phyloP scores from a whole-genome alignment of 1,140 invertebrate species.

The Halesus radiatus region DNA sequence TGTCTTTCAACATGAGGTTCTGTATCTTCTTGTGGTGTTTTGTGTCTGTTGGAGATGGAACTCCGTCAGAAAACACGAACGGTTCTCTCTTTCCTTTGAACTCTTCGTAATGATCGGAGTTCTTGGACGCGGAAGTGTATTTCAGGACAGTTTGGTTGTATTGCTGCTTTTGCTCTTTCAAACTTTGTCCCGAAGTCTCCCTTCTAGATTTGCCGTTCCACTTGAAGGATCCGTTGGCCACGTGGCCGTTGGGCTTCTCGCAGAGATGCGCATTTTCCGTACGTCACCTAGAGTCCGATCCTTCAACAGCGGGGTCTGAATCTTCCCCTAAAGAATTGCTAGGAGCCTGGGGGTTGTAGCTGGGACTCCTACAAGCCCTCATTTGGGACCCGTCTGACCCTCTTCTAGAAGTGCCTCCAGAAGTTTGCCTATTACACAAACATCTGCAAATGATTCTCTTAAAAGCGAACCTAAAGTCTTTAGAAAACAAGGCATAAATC shows the following conservation, averaged over 20 bases:
- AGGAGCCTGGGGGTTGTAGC: conserved; percentile 62
- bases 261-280: conserved; percentile 50
- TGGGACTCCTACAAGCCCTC: conserved; percentile 62
- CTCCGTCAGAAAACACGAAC: conserved; percentile 35
- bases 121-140: conserved; percentile 31
- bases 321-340: conserved; percentile 65
- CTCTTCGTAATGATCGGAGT: conserved; percentile 33
- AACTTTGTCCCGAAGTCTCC: conserved; percentile 30
- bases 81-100: conserved; percentile 42
- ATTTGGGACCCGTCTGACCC: conserved; percentile 77
- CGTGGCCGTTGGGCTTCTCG: conserved; percentile 51
- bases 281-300: conserved; percentile 70
- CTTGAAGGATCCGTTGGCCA: conserved; percentile 52
- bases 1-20: conserved; percentile 46
- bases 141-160: conserved; percentile 50
- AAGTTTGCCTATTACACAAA: conserved; percentile 71
- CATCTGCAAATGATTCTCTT: conserved; percentile 91
- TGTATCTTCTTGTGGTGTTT: conserved; percentile 50
- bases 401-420: conserved; percentile 63
- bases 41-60: conserved; percentile 50
- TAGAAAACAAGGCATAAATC: conserved; percentile 93
- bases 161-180: conserved; percentile 54
- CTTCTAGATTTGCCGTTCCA: conserved; percentile 46
- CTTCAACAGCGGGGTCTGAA: conserved; percentile 67
- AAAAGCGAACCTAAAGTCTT: conserved; percentile 93